Conservation (phyloP, 2,113 vertebrate genomes). For the Cebidichthys violaceus region DNA sequence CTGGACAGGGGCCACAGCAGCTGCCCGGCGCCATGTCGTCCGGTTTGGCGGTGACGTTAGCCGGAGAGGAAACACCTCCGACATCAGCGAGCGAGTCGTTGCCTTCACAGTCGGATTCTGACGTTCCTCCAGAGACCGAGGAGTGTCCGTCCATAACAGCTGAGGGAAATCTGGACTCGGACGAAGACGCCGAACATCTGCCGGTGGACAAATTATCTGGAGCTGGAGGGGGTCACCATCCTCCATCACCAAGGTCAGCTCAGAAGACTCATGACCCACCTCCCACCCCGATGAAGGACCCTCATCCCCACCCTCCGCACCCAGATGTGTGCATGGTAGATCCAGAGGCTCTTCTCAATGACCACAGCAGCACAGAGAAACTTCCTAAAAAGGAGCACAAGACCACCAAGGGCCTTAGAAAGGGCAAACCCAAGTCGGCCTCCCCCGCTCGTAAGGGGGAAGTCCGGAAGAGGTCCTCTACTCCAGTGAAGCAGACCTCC, state of each 20-base stretch:
- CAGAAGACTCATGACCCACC: constrained; percentile 88
- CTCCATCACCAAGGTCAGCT: constrained; percentile 80
- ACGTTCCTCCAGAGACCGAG: constrained; percentile 96
- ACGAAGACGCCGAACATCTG: constrained; percentile 96
- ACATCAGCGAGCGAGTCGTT: constrained; percentile 94
- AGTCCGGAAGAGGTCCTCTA: constrained; percentile 88
- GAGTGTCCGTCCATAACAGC: constrained; percentile 98
- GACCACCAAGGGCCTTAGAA: constrained; percentile 88
- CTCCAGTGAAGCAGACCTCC: constrained; percentile 87
- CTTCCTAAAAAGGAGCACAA: constrained; percentile 91
- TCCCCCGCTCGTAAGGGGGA: constrained; percentile 90
- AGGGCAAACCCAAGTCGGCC: constrained; percentile 90
- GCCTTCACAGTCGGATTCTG: constrained; percentile 95
- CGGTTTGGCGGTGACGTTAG: constrained; percentile 74
- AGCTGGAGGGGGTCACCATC: constrained; percentile 83
- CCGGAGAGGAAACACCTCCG: constrained; percentile 94
- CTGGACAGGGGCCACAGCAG: constrained; percentile 61
- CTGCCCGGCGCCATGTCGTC: constrained; percentile 61
- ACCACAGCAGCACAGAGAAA: constrained; percentile 88
- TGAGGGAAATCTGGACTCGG: constrained; percentile 95
- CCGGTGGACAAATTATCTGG: constrained; percentile 92
- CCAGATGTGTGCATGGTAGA: constrained; percentile 99
- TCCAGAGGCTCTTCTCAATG: constrained; percentile 90
- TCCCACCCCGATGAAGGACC: constrained; percentile 89
- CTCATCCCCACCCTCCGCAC: constrained; percentile 90